Conservation (phyloP, 1,140 invertebrate genomes). For the Procambarus clarkii region DNA sequence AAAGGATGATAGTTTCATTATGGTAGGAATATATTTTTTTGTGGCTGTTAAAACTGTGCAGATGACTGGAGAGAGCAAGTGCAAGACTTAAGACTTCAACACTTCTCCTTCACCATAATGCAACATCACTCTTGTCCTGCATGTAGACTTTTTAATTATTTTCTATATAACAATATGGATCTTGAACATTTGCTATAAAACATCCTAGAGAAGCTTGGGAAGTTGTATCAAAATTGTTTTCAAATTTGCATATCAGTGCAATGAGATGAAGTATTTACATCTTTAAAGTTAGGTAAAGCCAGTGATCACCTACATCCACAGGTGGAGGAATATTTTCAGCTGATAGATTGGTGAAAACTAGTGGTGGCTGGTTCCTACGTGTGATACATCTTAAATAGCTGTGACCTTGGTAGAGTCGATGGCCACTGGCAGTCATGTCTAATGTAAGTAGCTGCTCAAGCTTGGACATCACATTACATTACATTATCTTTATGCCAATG, state of each 20-base stretch:
- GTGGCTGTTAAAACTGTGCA: too few relatives aligned
- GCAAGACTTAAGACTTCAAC: too few relatives aligned
- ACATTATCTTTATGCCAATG: constrained; percentile 5
- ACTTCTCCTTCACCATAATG: too few relatives aligned
- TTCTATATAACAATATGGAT: not conserved
- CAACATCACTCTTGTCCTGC: too few relatives aligned
- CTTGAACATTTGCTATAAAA: not conserved
- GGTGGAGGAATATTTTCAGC: too few relatives aligned
- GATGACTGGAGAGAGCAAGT: too few relatives aligned
- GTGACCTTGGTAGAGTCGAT: not conserved
- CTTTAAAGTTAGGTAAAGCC: constrained; percentile 3
- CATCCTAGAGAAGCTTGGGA: not conserved
- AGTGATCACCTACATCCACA: not conserved
- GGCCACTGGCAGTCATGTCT: not conserved
- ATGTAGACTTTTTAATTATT: not conserved
- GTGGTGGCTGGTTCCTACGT: not conserved
- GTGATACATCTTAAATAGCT: not conserved
- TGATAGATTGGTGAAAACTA: too few relatives aligned
- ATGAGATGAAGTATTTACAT: not conserved
- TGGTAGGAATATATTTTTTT: too few relatives aligned
- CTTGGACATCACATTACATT: constrained; percentile 19
- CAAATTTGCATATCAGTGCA: not conserved
- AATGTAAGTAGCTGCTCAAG: not conserved
- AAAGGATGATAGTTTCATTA: too few relatives aligned
- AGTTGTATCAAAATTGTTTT: not conserved